Evolutionary conservation across 2,113 vertebrate species (phyloP), one percentile per base, ranked within the genome.

Genomic region (Poeciliopsis retropinna): DNA sequence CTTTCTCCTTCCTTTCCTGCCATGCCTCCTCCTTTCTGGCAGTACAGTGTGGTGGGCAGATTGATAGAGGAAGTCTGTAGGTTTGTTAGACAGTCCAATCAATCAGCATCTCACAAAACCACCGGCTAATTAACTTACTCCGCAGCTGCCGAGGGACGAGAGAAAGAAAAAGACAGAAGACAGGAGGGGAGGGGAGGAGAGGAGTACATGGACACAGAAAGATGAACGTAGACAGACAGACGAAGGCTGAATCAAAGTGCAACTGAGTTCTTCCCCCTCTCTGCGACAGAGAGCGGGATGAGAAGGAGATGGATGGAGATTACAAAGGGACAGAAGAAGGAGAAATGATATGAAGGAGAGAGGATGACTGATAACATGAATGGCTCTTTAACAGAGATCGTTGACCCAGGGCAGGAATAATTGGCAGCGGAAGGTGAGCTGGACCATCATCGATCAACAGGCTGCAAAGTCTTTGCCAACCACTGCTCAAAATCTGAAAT

Each of bases 31-130:
- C 61, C 85, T 92, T 93, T 85, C 90, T 87, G 88, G 90, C 86
- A 94, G 72, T 73, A 70, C 83, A 77, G 60, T 70, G 75, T 80
- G 76, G 84, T 80, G 84, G 86, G 79, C 78, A 89, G 93, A 93
- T 94, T 94, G 93, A 93, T 93, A 93, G 89, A 91, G 89, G 90
- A 93, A 91, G 87, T 88, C 89, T 78, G 79, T 87, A 87, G 90
- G 89, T 93, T 92, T 92, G 90, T 92, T 91, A 89, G 92, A 86
- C 91, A 91, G 79, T 87, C 85, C 88, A 87, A 95, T 94, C 92
- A 94, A 93, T 94, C 92, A 94, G 81, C 85, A 89, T 94, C 93
- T 94, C 89, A 88, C 92, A 92, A 93, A 94, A 92, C 89, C 89
- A 89, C 85, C 83, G 60, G 87, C 84, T 93, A 94, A 95, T 94